Evolutionary conservation across 2,888 invertebrate species (phyloP), one percentile per base, ranked within the genome.

Genomic region (Erynnis tages): DNA sequence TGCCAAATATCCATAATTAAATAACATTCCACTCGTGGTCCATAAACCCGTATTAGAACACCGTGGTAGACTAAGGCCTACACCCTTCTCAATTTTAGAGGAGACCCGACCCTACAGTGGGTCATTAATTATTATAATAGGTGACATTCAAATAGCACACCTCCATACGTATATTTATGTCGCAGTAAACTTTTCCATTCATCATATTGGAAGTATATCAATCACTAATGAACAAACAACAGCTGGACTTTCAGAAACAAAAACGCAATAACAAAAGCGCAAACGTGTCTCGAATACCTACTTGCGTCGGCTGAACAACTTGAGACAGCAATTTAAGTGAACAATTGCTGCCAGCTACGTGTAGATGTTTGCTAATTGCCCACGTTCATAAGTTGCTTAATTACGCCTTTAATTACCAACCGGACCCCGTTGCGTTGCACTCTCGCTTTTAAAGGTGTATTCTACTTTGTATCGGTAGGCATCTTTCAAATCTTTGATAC

Each of bases 361-460:
- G 53, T 35, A 53, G 54, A 56, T 56, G 62, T 62, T 58, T 58
- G 54, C 55, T 61, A 59, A 63, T 62, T 58, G 56, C 57, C 44
- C 34, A 53, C 58, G 59, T 65, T 60, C 57, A 58, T 68, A 64
- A 63, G 62, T 56, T 56, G 46, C 48, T 66, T 75, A 70, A 73
- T 75, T 73, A 67, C 65, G 56, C 44, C 55, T 58, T 64, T 70
- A 69, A 73, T 71, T 69, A 63, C 64, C 50, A 37, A 53, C 54
- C 43, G 58, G 58, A 56, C 65, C n/a, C n/a, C n/a, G n/a, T n/a
- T n/a, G 23, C 57, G 60, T 56, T 58, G 59, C 53, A 63, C 73
- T 74, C 68, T 74, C 69, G 63, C 69, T 73, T 68, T 71, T 63
- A 50, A 45, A 16, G 37, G 16, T 21, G 29, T 30, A 8, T 44